phyloP scores from a whole-genome alignment of 2,888 invertebrate genomes.

The Linyphia triangularis region DNA sequence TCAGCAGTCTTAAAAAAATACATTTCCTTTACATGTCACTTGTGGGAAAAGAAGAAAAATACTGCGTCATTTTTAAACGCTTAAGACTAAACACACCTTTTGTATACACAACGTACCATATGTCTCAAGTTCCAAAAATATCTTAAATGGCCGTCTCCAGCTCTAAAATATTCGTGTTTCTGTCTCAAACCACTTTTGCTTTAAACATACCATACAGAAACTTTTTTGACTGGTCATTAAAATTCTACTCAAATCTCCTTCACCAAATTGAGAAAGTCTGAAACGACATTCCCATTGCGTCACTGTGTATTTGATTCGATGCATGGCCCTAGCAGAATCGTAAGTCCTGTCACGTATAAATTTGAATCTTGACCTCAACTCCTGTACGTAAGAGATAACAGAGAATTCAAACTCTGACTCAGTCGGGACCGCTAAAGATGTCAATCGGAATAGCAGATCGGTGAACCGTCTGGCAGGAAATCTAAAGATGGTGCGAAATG shows the following conservation, averaged over 20 bases:
- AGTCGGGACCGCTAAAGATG: neutral
- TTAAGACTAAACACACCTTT: too few species aligned
- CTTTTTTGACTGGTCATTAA: neutral
- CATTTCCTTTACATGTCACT: too few species aligned
- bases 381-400: neutral
- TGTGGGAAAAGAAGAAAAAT: neutral
- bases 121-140: too few species aligned
- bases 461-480: too few species aligned
- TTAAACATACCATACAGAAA: neutral
- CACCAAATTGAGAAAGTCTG: neutral
- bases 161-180: too few species aligned
- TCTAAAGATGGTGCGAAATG: too few species aligned
- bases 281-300: neutral
- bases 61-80: too few species aligned
- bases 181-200: too few species aligned
- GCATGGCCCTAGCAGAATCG: neutral
- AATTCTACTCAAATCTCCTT: neutral
- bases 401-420: constrained; percentile 20
- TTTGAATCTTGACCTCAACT: constrained; percentile 25
- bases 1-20: too few species aligned
- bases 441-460: neutral
- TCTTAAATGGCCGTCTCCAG: too few species aligned
- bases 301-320: neutral
- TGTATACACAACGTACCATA: too few species aligned
- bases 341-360: neutral